Conservation (phyloP, 2,113 vertebrate species). For the Oncorhynchus gorbuscha region DNA sequence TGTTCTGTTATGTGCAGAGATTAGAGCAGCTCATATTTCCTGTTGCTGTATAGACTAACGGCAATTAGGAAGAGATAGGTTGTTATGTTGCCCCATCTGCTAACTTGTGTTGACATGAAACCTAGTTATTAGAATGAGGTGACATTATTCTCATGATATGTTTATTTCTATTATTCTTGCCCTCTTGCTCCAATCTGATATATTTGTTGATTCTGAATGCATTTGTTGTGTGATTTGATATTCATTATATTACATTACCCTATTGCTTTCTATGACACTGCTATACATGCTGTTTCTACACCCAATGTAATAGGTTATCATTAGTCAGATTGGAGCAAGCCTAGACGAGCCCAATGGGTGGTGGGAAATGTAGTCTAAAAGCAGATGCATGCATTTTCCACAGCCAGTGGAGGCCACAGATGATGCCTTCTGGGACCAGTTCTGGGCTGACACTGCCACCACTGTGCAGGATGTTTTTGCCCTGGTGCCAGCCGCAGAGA, state of each 20-base stretch:
- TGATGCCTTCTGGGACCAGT: conserved; percentile 98
- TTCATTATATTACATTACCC: too few species aligned
- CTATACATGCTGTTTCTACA: too few species aligned
- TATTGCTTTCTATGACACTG: too few species aligned
- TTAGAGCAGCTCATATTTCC: conserved; percentile 31
- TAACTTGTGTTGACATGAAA: background rate
- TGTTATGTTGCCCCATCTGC: background rate
- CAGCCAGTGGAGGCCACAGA: conserved; percentile 98
- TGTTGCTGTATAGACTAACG: background rate
- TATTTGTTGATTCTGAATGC: background rate
- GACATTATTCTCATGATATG: too few species aligned
- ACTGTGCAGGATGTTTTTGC: conserved; percentile 98
- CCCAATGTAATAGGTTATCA: too few species aligned
- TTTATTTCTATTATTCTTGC: too few species aligned
- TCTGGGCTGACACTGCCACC: conserved; percentile 94
- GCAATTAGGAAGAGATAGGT: background rate
- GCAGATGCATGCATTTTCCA: conserved; percentile 4
- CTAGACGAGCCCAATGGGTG: background rate
- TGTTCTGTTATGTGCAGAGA: conserved; percentile 34
- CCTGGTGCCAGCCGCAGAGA: conserved; percentile 94
- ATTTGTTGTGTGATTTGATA: background rate
- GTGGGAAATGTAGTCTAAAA: conserved; percentile 11
- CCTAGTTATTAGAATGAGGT: too few species aligned
- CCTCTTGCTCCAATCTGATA: background rate
- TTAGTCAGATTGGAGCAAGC: too few species aligned